Evolutionary conservation across 2,888 invertebrate genomes (phyloP), one percentile per base, ranked within the genome.

Genomic region (Trichogramma evanescens): DNA sequence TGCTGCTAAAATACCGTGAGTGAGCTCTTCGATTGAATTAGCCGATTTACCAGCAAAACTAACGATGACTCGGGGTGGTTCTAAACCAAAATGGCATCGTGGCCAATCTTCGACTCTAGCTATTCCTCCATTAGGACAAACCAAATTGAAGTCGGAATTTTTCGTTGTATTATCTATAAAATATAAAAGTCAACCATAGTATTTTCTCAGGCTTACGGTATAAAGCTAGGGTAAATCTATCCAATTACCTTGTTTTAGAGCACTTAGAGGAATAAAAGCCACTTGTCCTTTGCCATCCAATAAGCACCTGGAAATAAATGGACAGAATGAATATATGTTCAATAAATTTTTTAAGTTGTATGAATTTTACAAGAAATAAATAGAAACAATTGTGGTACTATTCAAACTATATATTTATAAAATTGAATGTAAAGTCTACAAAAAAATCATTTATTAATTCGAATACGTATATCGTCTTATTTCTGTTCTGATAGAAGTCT

Each of bases 121-220:
- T 1, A 83, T 79, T 0, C 83, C 84, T 6, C 85, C 86, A 69
- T 83, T 81, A 0, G 84, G 80, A 71, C 89, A 89, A 0, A 89
- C 78, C 1, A 89, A 78, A 67, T 83, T 83, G 68, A 83, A 85
- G 68, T 86, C 82, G 0, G 81, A 74, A 0, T 77, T 76, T 59
- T 79, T 77, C 13, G 81, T 71, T 49, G 65, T 38, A 6, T 65
- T 65, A 51, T 60, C 60, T 65, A 43, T 6, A 46, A 50, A 40
- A 10, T 46, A 48, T 40, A 9, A 6, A 6, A 9, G 41, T 13
- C 43, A 45, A 8, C 38, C 9, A 8, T 54, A 10, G 46, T n/a
- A 54, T 39, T 40, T 13, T 50, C n/a, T n/a, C 9, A 10, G 5
- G 26, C 10, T 43, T 38, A 4, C 5, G n/a, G n/a, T n/a, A n/a